phyloP scores from a whole-genome alignment of 92 coral and sea anemone genomes.

The Epizoanthus fatuus region DNA sequence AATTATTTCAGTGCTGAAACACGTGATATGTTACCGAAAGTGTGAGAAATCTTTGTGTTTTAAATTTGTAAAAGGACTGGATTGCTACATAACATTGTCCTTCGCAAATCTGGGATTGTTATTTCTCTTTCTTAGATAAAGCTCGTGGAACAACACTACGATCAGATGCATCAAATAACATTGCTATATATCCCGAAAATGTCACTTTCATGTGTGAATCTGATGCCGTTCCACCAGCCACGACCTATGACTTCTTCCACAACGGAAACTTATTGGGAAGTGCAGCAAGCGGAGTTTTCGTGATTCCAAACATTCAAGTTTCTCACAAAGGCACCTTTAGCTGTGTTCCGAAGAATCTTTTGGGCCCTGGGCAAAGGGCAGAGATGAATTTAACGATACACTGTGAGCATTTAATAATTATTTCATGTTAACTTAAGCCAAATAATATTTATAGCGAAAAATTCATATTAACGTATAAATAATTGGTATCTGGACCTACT shows the following conservation, averaged over 20 bases:
- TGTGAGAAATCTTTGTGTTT: too few species aligned
- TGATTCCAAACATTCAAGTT: constrained; percentile 25
- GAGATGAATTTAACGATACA: constrained; percentile 21
- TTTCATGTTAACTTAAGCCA: not conserved
- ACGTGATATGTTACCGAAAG: too few species aligned
- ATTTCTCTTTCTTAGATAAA: not conserved
- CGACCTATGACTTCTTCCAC: constrained; percentile 23
- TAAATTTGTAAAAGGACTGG: too few species aligned
- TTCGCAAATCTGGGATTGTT: not conserved
- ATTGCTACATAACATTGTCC: too few species aligned
- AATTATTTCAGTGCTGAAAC: too few species aligned
- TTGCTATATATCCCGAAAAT: constrained; percentile 6
- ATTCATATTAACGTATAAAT: too few species aligned
- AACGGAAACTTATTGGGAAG: constrained; percentile 23
- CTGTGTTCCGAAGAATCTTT: constrained; percentile 23
- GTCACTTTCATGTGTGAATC: constrained; percentile 37
- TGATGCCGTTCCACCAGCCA: constrained; percentile 52
- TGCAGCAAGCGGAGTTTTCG: constrained; percentile 28
- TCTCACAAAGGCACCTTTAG: constrained; percentile 12
- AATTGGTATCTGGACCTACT: too few species aligned
- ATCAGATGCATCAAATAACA: constrained; percentile 39
- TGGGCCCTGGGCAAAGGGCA: constrained; percentile 8
- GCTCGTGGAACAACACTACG: constrained; percentile 21
- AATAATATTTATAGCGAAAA: not conserved
- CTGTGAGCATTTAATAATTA: constrained; percentile 8